Conservation (phyloP, 1,140 invertebrate genomes). For the Ceratitis capitata region DNA sequence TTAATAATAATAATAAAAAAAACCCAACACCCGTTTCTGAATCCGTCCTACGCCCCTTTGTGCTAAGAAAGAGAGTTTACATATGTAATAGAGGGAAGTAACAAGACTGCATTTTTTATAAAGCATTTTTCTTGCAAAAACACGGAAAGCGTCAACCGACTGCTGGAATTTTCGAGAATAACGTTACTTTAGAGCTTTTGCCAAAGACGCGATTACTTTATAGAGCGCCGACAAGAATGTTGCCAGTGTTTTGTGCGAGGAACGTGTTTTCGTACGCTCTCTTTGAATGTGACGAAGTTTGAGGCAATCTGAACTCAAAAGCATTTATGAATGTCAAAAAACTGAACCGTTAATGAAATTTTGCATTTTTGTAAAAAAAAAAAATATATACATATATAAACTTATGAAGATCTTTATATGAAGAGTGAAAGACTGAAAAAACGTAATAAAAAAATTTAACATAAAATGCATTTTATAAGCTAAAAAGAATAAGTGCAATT, state of each 20-base stretch:
- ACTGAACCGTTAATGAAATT: background rate
- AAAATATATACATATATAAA: background rate
- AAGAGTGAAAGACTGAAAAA: background rate
- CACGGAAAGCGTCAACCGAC: background rate
- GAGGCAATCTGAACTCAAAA: background rate
- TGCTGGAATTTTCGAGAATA: background rate
- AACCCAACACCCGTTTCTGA: background rate
- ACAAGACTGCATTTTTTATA: conserved; percentile 18
- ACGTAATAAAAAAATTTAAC: background rate
- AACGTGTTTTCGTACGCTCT: background rate
- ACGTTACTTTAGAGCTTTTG: background rate
- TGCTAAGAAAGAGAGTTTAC: background rate
- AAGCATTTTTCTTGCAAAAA: background rate
- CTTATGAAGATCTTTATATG: conserved; percentile 11
- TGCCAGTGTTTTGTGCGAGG: background rate
- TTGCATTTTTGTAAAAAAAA: conserved; percentile 27
- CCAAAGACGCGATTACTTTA: background rate
- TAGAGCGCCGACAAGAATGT: background rate
- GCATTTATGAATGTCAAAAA: background rate
- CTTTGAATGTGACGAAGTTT: no score
- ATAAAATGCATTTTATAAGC: background rate
- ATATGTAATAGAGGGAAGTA: background rate
- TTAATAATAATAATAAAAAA: background rate
- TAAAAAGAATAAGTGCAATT: conserved; percentile 8
- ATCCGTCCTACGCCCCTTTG: conserved; percentile 17